phyloP scores from a whole-genome alignment of 2,113 vertebrate genomes.

The Plecturocebus donacophilus region DNA sequence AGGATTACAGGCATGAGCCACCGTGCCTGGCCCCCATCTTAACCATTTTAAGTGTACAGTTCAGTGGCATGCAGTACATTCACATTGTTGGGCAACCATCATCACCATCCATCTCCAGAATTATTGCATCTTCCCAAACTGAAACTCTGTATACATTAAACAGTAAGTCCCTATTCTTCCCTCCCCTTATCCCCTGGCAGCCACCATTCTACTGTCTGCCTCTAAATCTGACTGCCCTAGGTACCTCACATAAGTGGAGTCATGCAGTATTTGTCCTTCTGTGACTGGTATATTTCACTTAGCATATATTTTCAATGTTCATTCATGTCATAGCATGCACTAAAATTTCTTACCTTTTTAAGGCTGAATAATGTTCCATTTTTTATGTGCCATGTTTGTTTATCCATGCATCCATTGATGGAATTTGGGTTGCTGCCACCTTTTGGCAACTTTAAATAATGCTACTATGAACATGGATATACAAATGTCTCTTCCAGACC shows the following conservation, averaged over 20 bases:
- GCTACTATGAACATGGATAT: neutral
- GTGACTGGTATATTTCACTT: neutral
- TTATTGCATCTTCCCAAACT: neutral
- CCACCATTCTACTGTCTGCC: neutral
- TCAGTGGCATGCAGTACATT: neutral
- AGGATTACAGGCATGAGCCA: too few relatives aligned
- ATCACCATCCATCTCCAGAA: neutral
- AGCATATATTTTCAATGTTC: neutral
- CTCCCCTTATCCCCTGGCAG: neutral
- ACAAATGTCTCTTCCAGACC: neutral
- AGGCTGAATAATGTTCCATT: neutral
- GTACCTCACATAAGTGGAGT: neutral
- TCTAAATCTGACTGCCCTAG: neutral
- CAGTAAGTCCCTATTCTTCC: neutral
- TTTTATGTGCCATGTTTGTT: neutral
- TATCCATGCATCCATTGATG: neutral
- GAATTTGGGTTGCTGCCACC: neutral
- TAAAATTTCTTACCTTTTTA: neutral
- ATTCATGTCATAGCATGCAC: neutral
- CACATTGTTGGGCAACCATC: neutral
- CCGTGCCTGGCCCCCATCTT: neutral
- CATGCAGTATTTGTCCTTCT: neutral
- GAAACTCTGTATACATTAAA: neutral
- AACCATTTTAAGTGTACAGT: neutral
- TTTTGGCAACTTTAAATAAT: neutral